These are phyloP conservation scores for Ictalurus furcatus DNA, from an alignment of 2,113 vertebrate species.

Conservation along the genomic window DNA sequence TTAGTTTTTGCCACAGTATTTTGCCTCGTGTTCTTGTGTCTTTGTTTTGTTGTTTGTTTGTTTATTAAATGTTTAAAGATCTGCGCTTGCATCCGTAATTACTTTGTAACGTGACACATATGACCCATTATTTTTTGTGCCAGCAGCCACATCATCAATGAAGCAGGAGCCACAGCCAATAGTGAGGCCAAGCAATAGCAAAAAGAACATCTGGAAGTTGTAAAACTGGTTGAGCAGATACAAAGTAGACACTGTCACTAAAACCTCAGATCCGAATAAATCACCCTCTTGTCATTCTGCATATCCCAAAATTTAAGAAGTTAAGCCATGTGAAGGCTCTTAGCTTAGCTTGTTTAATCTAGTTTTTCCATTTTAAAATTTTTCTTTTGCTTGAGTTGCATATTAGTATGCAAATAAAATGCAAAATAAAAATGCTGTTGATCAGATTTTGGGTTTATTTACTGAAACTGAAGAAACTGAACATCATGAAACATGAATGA, in stretches of 20 bases:
- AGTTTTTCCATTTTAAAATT: background rate
- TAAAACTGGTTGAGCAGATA: background rate
- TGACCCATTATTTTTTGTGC: background rate
- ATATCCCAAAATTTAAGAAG: background rate
- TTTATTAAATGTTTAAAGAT: too few relatives aligned
- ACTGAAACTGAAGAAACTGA: background rate
- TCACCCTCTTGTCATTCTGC: background rate
- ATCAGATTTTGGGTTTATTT: background rate
- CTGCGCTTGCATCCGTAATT: too few relatives aligned
- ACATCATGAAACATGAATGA: background rate
- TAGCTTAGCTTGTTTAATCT: background rate
- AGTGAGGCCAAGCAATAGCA: background rate
- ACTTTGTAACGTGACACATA: background rate
- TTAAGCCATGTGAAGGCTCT: background rate
- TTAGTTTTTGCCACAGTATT: too few relatives aligned
- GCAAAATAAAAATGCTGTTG: slow-evolving; percentile 2
- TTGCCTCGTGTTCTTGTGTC: too few relatives aligned
- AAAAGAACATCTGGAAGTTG: background rate
- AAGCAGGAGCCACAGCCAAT: background rate
- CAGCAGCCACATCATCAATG: background rate
- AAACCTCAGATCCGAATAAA: background rate
- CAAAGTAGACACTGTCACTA: background rate
- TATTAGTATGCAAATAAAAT: background rate
- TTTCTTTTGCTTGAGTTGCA: background rate
- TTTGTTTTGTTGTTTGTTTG: too few relatives aligned